Evolutionary conservation across 1,140 invertebrate genomes (phyloP).

Genomic region (Drosophila ananassae): DNA sequence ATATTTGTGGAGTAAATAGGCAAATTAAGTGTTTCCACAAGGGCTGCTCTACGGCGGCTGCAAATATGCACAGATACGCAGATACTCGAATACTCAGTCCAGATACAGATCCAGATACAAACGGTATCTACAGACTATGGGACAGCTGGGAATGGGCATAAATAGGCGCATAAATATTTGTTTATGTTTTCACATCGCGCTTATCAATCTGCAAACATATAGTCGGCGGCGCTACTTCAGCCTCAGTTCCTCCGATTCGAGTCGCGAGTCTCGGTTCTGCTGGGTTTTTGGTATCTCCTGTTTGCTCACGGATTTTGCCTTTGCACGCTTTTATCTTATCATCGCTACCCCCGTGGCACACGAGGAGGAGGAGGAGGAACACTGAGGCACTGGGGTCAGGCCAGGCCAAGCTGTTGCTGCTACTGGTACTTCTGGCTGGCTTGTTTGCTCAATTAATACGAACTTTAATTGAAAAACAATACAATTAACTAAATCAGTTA

Average conservation of each 20-base stretch:
- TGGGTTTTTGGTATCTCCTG: conserved; percentile 12
- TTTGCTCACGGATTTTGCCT: conserved; percentile 38
- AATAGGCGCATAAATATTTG: conserved; percentile 73
- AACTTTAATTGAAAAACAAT: conserved; percentile 83
- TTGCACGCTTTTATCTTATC: conserved; percentile 64
- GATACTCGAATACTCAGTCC: conserved; percentile 8
- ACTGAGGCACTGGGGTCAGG: conserved; percentile 24
- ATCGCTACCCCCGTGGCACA: conserved; percentile 12
- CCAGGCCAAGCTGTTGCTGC: conserved; percentile 27
- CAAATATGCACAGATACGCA: conserved; percentile 43
- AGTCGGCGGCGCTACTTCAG: conserved; percentile 29
- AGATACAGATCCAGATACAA: conserved; percentile 18
- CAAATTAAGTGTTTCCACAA: conserved; percentile 49
- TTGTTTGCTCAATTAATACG: conserved; percentile 79
- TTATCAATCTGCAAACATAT: conserved; percentile 72
- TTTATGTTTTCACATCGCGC: conserved; percentile 62
- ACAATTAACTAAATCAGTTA: conserved; percentile 83
- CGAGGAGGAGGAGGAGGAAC: background rate
- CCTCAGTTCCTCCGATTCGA: conserved; percentile 6
- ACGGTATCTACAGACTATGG: conserved; percentile 9
- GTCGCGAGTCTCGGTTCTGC: conserved; percentile 3
- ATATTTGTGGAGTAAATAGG: conserved; percentile 51
- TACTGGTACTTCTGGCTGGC: background rate
- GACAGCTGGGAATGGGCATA: conserved; percentile 29
- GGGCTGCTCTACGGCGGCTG: conserved; percentile 21